Evolutionary conservation across 2,797 vertebrate species (phyloP).

Genomic region (Eutrigla gurnardus): DNA sequence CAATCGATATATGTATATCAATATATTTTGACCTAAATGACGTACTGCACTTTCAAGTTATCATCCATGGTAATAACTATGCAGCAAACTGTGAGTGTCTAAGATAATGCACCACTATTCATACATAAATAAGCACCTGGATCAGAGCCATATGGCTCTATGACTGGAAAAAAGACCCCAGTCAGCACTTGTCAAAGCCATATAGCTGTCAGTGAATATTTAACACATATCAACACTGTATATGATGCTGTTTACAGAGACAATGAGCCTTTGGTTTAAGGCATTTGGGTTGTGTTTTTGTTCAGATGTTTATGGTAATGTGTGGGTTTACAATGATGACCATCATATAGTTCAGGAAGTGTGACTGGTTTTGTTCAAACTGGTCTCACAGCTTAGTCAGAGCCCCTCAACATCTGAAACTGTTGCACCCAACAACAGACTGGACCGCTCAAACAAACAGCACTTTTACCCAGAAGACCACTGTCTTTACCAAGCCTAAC

Average conservation of each 20-base stretch:
- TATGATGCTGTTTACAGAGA: neutral
- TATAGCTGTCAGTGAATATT: slow-evolving; percentile 14
- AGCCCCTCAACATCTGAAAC: no score
- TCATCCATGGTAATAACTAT: neutral
- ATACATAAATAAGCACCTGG: slow-evolving; percentile 15
- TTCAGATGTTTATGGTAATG: neutral
- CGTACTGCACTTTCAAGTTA: neutral
- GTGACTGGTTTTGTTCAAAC: no score
- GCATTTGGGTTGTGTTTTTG: neutral
- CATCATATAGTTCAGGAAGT: no score
- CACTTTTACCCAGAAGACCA: no score
- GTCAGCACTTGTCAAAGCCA: slow-evolving; percentile 24
- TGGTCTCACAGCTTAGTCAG: no score
- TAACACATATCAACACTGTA: slow-evolving; percentile 4
- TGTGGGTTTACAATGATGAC: no score
- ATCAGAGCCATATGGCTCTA: neutral
- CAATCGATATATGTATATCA: neutral
- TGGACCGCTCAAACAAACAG: no score
- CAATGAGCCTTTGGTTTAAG: neutral
- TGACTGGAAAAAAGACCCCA: slow-evolving; percentile 7
- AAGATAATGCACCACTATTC: slow-evolving; percentile 4
- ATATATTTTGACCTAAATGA: neutral
- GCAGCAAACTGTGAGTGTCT: slow-evolving; percentile 15
- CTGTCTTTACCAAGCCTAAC: no score
- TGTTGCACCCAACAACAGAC: no score